phyloP scores from a whole-genome alignment of 1,140 invertebrate species.

The Lordiphosa collinella region DNA sequence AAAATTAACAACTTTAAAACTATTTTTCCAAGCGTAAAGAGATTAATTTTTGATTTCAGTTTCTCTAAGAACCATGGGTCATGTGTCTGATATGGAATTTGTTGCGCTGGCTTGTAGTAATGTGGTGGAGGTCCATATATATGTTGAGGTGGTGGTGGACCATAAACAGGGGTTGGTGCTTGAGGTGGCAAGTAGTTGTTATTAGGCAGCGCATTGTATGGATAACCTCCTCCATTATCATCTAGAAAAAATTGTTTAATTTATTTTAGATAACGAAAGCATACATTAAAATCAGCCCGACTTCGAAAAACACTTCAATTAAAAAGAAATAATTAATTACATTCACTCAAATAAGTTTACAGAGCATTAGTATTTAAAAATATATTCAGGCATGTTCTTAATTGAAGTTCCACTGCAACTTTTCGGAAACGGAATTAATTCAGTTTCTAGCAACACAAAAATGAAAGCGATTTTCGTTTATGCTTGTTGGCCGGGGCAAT shows the following conservation, averaged over 20 bases:
- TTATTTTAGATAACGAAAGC: too few species aligned
- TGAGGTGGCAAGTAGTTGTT: conserved; percentile 77
- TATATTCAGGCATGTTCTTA: too few species aligned
- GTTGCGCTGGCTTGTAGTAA: conserved; percentile 81
- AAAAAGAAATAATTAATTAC: too few species aligned
- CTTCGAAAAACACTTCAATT: too few species aligned
- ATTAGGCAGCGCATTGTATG: conserved; percentile 54
- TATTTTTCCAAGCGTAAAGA: conserved; percentile 86
- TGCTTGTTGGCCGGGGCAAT: too few species aligned
- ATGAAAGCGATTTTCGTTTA: too few species aligned
- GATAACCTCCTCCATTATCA: conserved; percentile 55
- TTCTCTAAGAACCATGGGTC: conserved; percentile 82
- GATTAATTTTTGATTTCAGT: conserved; percentile 84
- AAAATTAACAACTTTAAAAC: conserved; percentile 87
- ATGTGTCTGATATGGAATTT: conserved; percentile 74
- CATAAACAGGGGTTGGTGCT: conserved; percentile 63
- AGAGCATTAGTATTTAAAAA: too few species aligned
- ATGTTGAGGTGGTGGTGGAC: conserved; percentile 21
- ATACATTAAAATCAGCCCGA: too few species aligned
- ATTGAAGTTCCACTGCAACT: too few species aligned
- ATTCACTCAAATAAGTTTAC: too few species aligned
- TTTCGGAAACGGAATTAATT: too few species aligned
- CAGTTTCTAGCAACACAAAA: too few species aligned
- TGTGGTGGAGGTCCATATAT: conserved; percentile 28
- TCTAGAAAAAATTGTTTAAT: conserved; percentile 9